Conservation (phyloP, 1,140 invertebrate species). For the Bombus balteatus region DNA sequence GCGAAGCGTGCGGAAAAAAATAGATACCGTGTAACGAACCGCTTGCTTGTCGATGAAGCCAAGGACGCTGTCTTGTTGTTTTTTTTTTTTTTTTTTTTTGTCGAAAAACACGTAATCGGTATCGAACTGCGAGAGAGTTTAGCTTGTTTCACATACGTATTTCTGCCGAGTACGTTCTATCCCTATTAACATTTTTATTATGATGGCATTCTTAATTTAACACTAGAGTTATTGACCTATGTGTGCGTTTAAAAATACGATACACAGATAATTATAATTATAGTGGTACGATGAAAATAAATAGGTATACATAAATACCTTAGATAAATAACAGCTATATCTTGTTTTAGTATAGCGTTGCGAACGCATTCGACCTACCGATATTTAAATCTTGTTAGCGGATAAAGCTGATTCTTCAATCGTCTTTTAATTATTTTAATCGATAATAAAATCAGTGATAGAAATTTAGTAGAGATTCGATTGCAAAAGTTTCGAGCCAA, state of each 20-base stretch:
- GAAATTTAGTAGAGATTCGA: too few relatives aligned
- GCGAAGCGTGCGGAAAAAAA: not conserved
- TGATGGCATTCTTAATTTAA: not conserved
- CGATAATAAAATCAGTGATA: too few relatives aligned
- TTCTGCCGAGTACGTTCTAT: too few relatives aligned
- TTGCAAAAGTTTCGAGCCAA: rapidly evolving
- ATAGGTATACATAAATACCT: not conserved
- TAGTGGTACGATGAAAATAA: not conserved
- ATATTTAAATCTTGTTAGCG: too few relatives aligned
- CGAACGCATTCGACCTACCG: too few relatives aligned
- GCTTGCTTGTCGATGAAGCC: not conserved
- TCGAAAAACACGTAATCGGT: not conserved
- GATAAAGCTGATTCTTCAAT: too few relatives aligned
- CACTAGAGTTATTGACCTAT: not conserved
- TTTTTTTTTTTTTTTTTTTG: too few relatives aligned
- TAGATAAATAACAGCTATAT: too few relatives aligned
- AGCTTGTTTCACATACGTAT: not conserved
- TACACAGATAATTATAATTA: not conserved
- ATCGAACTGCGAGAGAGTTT: not conserved
- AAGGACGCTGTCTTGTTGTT: not conserved
- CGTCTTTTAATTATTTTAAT: too few relatives aligned
- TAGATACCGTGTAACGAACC: constrained; percentile 15
- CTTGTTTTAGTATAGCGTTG: too few relatives aligned
- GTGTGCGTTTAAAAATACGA: not conserved
- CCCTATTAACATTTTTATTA: not conserved